Conservation (phyloP, 1,140 invertebrate species). For the Drosophila trapezifrons region DNA sequence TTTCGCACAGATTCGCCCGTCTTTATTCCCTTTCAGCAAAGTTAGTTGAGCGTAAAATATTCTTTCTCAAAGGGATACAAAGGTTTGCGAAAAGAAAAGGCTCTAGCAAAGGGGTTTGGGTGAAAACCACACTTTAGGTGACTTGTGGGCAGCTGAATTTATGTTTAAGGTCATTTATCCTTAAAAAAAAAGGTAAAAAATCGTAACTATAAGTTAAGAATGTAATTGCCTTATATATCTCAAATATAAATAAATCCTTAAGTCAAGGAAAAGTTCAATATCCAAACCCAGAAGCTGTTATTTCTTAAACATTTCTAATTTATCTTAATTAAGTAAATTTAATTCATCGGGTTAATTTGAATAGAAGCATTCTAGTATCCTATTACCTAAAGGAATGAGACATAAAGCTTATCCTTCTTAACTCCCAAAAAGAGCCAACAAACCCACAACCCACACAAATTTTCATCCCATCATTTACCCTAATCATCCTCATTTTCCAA, state of each 20-base stretch:
- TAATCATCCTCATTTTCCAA: constrained; percentile 38
- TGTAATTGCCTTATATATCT: too few species aligned
- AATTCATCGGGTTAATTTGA: not conserved
- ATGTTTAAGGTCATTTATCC: not conserved
- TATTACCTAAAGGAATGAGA: not conserved
- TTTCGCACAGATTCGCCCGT: constrained; percentile 55
- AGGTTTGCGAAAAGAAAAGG: not conserved
- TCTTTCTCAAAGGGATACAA: constrained; percentile 41
- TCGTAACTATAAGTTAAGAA: too few species aligned
- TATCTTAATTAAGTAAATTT: constrained; percentile 4
- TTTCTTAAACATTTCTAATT: not conserved
- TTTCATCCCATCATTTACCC: constrained; percentile 28
- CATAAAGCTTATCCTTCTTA: not conserved
- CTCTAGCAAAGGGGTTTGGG: not conserved
- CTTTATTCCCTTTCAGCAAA: constrained; percentile 59
- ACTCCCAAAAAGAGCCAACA: not conserved
- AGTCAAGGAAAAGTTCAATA: not conserved
- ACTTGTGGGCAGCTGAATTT: constrained; percentile 26
- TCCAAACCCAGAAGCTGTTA: not conserved
- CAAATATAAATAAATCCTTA: too few species aligned
- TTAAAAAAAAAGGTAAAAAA: not conserved
- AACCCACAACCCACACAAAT: not conserved
- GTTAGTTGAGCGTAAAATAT: constrained; percentile 75
- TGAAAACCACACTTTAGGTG: not conserved
- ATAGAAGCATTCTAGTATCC: not conserved